Evolutionary conservation across 2,113 vertebrate genomes (phyloP).

Genomic region (Uria aalge): DNA sequence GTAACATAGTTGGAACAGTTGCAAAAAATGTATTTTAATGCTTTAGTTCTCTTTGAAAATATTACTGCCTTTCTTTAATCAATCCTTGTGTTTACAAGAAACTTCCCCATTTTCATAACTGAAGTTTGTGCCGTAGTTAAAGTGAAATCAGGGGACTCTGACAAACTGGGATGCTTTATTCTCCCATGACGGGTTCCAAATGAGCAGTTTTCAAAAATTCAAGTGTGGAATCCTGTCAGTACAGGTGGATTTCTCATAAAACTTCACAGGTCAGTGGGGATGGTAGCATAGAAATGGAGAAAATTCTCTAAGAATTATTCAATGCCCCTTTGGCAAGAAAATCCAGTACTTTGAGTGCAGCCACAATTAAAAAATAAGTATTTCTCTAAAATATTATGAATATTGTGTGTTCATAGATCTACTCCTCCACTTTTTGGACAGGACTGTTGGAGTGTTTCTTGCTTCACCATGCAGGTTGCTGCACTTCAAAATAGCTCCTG

Average conservation of each 20-base stretch:
- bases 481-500: neutral
- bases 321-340: neutral
- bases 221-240: neutral
- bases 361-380: neutral
- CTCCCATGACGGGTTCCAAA: neutral
- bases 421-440: too few species aligned
- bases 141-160: neutral
- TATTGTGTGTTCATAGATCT: neutral
- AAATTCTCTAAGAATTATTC: neutral
- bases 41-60: neutral
- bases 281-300: neutral
- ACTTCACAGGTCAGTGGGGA: neutral
- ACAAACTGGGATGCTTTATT: neutral
- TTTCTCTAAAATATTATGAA: neutral
- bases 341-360: neutral
- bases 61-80: neutral
- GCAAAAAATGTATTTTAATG: neutral
- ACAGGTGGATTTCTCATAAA: neutral
- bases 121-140: neutral
- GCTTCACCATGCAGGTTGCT: neutral
- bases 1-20: neutral
- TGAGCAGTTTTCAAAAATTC: neutral
- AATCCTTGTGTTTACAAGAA: neutral
- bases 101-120: neutral
- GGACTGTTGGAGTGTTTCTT: neutral